Evolutionary conservation across 2,113 vertebrate species (phyloP).

Genomic region (Ptyas mucosa): DNA sequence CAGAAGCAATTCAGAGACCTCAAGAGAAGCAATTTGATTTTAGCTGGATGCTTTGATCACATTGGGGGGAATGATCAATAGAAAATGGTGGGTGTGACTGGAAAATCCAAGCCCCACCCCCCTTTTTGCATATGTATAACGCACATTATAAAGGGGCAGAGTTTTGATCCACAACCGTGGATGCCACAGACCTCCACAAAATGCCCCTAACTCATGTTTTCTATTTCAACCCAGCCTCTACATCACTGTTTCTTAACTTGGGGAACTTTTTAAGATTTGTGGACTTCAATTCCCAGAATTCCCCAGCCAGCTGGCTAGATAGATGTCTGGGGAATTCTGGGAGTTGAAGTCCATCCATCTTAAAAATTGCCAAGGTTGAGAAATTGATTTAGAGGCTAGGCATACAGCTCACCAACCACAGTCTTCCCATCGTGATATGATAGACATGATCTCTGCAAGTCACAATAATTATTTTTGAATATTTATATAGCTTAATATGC

Average conservation of each 20-base stretch:
- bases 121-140: not conserved
- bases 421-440: not conserved
- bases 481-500: not conserved
- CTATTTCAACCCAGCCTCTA: not conserved
- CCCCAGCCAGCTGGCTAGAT: too few relatives aligned
- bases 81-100: not conserved
- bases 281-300: not conserved
- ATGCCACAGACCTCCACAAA: not conserved
- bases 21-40: not conserved
- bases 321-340: not conserved
- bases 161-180: not conserved
- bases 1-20: not conserved
- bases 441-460: not conserved
- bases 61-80: not conserved
- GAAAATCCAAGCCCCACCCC: not conserved
- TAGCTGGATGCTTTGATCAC: not conserved
- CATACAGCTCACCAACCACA: not conserved
- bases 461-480: not conserved
- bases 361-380: not conserved
- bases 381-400: not conserved
- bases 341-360: not conserved
- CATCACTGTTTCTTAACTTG: not conserved
- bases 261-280: not conserved
- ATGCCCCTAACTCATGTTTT: not conserved
- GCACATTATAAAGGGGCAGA: not conserved